These are phyloP conservation scores for Montipora sp. DNA, from an alignment of 64 coral and sea anemone species.

Conservation along the genomic window DNA sequence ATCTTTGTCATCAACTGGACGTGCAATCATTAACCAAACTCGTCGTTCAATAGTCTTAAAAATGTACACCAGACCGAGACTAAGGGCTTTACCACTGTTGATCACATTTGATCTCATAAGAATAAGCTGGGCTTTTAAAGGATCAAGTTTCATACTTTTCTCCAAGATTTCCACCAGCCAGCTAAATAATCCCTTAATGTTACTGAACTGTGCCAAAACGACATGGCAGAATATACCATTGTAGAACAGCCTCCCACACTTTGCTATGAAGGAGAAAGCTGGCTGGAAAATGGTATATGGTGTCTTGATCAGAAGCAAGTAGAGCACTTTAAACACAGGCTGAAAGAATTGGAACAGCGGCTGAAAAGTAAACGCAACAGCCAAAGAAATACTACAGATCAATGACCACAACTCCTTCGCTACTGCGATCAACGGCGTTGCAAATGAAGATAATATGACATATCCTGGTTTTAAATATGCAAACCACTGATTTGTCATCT, in stretches of 20 bases:
- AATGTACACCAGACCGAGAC: slow-evolving; percentile 82
- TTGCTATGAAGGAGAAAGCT: slow-evolving; percentile 35
- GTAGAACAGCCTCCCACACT: slow-evolving; percentile 58
- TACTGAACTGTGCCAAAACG: slow-evolving; percentile 53
- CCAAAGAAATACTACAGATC: slow-evolving; percentile 15
- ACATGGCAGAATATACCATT: slow-evolving; percentile 46
- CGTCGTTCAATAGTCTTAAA: slow-evolving; percentile 72
- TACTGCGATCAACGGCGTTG: slow-evolving; percentile 64
- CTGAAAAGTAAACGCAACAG: slow-evolving; percentile 56
- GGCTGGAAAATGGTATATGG: slow-evolving; percentile 66
- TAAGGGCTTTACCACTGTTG: slow-evolving; percentile 87
- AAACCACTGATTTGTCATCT: slow-evolving; percentile 91
- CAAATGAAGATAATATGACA: slow-evolving; percentile 75
- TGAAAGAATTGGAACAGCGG: slow-evolving; percentile 60
- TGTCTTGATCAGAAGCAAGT: slow-evolving; percentile 74
- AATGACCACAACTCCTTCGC: slow-evolving; percentile 52
- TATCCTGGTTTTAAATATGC: slow-evolving; percentile 90
- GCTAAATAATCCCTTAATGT: neutral
- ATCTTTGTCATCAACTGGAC: slow-evolving; percentile 74
- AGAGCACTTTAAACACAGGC: slow-evolving; percentile 61
- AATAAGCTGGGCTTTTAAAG: slow-evolving; percentile 83
- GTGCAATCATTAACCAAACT: slow-evolving; percentile 83
- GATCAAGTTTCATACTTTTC: slow-evolving; percentile 87
- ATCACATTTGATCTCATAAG: slow-evolving; percentile 91
- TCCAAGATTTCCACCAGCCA: slow-evolving; percentile 69